A percentile compares a stretch with the other conserved stretches of the same genome.
phyloP scores from a whole-genome alignment of 2,113 vertebrate species.

The Megaptera novaeangliae region DNA sequence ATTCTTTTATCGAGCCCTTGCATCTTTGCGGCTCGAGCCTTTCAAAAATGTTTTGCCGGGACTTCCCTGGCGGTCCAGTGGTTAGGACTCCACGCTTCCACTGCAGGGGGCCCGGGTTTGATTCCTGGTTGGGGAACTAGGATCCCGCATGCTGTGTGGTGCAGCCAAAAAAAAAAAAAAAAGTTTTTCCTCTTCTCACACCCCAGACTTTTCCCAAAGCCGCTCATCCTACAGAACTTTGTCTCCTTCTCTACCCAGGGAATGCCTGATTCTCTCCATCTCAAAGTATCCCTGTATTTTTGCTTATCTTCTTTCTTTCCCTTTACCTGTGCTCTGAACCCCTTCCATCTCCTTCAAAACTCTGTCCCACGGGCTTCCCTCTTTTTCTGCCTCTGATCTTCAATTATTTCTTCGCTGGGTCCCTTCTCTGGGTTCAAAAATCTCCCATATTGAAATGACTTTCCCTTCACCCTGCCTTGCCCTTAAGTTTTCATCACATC shows the following conservation, averaged over 20 bases:
- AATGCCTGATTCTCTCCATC: neutral
- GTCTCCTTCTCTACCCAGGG: neutral
- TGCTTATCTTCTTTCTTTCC: neutral
- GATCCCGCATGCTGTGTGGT: too few species aligned
- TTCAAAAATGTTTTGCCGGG: neutral
- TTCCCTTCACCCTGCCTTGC: neutral
- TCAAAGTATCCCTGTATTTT: neutral
- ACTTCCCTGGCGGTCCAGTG: too few species aligned
- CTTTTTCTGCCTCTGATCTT: neutral
- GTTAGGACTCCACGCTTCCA: too few species aligned
- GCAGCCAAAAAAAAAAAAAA: neutral
- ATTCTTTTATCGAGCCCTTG: neutral
- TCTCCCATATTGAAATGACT: neutral
- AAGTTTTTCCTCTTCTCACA: neutral
- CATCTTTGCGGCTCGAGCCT: neutral
- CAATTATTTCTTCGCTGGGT: too few species aligned
- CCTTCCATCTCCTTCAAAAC: neutral
- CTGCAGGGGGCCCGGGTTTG: too few species aligned
- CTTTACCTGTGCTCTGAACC: neutral
- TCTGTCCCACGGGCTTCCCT: neutral
- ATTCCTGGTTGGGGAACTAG: too few species aligned
- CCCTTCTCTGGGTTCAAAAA: neutral
- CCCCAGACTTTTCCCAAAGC: neutral
- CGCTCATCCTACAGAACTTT: neutral
- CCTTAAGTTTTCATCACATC: neutral